phyloP scores from a whole-genome alignment of 2,797 vertebrate species.

The Atherinosoma microstoma region DNA sequence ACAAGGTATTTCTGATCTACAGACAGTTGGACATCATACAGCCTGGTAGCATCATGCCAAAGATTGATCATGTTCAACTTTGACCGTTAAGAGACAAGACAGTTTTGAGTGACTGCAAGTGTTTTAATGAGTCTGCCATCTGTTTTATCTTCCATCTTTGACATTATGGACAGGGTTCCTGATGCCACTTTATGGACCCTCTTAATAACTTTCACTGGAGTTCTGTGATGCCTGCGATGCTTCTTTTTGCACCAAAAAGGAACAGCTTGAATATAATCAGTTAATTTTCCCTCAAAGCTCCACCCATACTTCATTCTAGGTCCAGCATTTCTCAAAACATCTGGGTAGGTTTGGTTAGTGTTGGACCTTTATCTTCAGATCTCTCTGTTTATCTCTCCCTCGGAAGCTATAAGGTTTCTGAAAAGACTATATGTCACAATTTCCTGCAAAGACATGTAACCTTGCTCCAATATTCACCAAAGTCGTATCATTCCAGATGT shows the following conservation, averaged over 20 bases:
- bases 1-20: too few relatives aligned
- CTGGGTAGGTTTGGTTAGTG: not conserved
- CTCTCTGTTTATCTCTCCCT: not conserved
- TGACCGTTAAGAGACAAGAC: too few relatives aligned
- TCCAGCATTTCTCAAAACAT: not conserved
- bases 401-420: not conserved
- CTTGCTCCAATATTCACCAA: not conserved
- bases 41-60: not conserved
- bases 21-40: not conserved
- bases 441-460: not conserved
- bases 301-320: not conserved
- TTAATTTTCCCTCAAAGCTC: not conserved
- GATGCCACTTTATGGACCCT: too few relatives aligned
- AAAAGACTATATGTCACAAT: not conserved
- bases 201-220: not conserved
- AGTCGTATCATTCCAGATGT: not conserved
- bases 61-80: not conserved
- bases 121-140: not conserved
- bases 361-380: not conserved
- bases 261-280: too few relatives aligned
- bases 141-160: too few relatives aligned
- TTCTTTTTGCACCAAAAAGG: too few relatives aligned
- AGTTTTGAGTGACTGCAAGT: not conserved
- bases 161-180: too few relatives aligned
- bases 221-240: not conserved